Base-by-base conservation (phyloP, 2,113 vertebrate species). In the Dicentrarchus labrax region DNA sequence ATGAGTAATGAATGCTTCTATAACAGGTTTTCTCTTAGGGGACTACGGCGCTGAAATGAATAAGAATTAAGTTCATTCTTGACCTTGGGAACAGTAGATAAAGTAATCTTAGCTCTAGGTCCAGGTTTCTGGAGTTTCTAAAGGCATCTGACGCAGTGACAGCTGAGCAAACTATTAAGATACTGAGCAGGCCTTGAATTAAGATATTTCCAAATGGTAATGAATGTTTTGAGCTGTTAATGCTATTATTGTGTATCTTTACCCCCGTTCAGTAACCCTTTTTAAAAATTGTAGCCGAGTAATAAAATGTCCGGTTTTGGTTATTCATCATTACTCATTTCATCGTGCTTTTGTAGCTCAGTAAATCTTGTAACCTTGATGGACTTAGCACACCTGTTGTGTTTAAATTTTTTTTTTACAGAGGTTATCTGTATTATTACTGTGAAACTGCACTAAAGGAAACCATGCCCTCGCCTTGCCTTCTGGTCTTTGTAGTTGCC, bases 401-500 rank as follows among this genome's bases (percentile, higher is more conserved):
- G 70, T 78, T 77, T 12, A 1, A 12, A 3, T 45, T 12, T 45
- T 12, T 11, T 47, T 47, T 47, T 47, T n/a, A 56, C 68, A 54
- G 38, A 86, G 36, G 5, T 70, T 1, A 36, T 82, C 82, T 89
- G 79, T 77, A 17, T 85, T 38, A 36, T 80, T 88, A 87, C 90
- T 88, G 88, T 90, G 90, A 86, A 90, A 50, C 83, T 82, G 86
- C 72, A 80, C 88, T 78, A 72, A 83, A 78, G 85, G 83, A 83
- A 84, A 86, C 60, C 83, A 80, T 72, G 80, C 83, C 89, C 88
- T 86, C 38, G 76, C 77, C 78, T 90, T 91, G 90, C 88, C 90
- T 92, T 91, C 80, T 86, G 85, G 75, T 89, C 84, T 89, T 78
- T 92, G 89, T 92, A 90, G 85, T 92, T 83, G 88, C 93, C 85